Evolutionary conservation across 1,140 invertebrate genomes (phyloP).

Genomic region (Halesus radiatus): DNA sequence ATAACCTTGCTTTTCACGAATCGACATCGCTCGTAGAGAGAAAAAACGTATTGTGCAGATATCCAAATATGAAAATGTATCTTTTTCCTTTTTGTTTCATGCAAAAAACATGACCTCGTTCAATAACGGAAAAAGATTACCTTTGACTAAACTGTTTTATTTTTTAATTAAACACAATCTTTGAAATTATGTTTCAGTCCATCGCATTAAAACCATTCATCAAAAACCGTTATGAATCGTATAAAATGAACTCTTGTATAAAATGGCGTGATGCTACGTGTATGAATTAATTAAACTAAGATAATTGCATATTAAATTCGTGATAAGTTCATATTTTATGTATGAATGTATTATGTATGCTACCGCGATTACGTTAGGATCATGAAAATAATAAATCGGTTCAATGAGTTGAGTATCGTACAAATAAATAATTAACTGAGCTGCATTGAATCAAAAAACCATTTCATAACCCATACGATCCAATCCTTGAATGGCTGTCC

Average conservation of each 20-base stretch:
- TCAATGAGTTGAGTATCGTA: constrained; percentile 15
- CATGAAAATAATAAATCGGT: constrained; percentile 22
- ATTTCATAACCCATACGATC: not conserved
- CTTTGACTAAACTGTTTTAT: constrained; percentile 38
- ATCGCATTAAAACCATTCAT: constrained; percentile 4
- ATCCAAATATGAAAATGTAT: constrained; percentile 2
- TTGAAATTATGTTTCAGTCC: not conserved
- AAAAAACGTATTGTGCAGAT: constrained; percentile 26
- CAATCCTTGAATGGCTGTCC: constrained; percentile 10
- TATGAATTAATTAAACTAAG: constrained; percentile 24
- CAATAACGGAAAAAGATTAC: constrained; percentile 22
- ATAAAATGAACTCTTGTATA: constrained; percentile 5
- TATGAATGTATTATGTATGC: not conserved
- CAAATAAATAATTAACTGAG: constrained; percentile 1
- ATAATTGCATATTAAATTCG: constrained; percentile 37
- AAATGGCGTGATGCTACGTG: not conserved
- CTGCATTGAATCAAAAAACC: constrained; percentile 22
- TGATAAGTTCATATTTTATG: constrained; percentile 11
- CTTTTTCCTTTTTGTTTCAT: constrained; percentile 14
- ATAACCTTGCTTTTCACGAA: constrained; percentile 34
- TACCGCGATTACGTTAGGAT: constrained; percentile 12
- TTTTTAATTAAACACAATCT: constrained; percentile 34
- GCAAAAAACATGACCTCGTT: constrained; percentile 23
- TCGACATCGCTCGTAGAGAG: constrained; percentile 12
- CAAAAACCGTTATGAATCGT: not conserved